phyloP scores from a whole-genome alignment of 1,140 invertebrate genomes.

The Drosophila biarmipes region DNA sequence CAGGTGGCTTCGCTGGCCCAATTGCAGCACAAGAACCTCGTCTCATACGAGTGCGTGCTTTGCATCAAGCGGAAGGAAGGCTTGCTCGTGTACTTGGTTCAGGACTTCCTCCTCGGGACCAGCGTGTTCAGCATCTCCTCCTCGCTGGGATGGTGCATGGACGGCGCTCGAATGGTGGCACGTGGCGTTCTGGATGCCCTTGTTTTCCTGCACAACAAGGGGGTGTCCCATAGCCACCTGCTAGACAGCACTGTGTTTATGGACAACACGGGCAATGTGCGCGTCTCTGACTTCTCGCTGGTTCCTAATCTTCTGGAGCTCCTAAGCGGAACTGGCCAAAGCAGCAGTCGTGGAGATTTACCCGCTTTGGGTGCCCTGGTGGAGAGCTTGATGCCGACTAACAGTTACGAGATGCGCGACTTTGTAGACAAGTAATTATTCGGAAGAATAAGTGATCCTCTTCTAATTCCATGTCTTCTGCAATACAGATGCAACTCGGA shows the following conservation, averaged over 20 bases:
- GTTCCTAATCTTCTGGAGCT: slow-evolving; percentile 85
- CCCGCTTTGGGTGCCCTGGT: slow-evolving; percentile 75
- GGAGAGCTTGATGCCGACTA: slow-evolving; percentile 74
- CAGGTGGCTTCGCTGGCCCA: slow-evolving; percentile 89
- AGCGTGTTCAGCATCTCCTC: slow-evolving; percentile 76
- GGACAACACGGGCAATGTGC: slow-evolving; percentile 86
- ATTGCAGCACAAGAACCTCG: slow-evolving; percentile 89
- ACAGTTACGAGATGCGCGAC: slow-evolving; percentile 88
- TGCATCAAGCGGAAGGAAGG: slow-evolving; percentile 87
- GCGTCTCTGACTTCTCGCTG: slow-evolving; percentile 90
- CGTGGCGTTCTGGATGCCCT: slow-evolving; percentile 88
- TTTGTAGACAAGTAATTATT: slow-evolving; percentile 87
- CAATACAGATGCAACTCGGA: slow-evolving; percentile 75
- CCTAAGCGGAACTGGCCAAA: slow-evolving; percentile 80
- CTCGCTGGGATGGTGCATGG: slow-evolving; percentile 80
- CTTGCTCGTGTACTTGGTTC: slow-evolving; percentile 87
- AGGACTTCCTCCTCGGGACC: slow-evolving; percentile 88
- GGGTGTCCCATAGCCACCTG: slow-evolving; percentile 91
- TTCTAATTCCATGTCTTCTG: background rate
- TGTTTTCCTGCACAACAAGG: slow-evolving; percentile 90
- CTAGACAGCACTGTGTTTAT: slow-evolving; percentile 88
- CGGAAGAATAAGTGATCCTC: background rate
- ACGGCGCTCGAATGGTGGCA: slow-evolving; percentile 85
- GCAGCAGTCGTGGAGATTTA: slow-evolving; percentile 68
- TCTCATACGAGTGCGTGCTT: slow-evolving; percentile 90